phyloP scores from a whole-genome alignment of 2,113 vertebrate species.

The Pomatostomus ruficeps region DNA sequence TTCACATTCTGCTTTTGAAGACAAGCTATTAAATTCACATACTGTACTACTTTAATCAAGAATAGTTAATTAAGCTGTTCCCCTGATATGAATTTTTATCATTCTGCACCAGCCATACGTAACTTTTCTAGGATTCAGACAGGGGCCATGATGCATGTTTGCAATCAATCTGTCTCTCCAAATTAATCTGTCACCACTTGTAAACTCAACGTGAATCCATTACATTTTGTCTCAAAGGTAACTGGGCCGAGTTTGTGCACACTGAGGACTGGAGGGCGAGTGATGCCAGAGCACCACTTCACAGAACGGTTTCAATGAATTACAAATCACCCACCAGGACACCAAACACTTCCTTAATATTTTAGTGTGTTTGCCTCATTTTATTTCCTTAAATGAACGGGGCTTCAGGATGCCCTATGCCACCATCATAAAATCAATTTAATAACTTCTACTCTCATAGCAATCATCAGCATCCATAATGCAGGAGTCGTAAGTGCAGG shows the following conservation, averaged over 20 bases:
- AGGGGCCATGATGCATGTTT: background rate
- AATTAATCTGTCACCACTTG: constrained; percentile 9
- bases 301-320: background rate
- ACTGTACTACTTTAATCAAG: constrained; percentile 42
- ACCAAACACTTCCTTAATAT: background rate
- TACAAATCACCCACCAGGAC: background rate
- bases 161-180: constrained; percentile 10
- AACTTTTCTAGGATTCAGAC: constrained; percentile 3
- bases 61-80: constrained; percentile 51
- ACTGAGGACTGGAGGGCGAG: background rate
- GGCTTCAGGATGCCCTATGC: background rate
- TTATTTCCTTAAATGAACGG: background rate
- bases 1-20: constrained; percentile 29
- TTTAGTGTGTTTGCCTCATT: background rate
- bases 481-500: background rate
- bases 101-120: constrained; percentile 17
- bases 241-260: background rate
- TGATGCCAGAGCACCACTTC: background rate
- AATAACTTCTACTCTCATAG: background rate
- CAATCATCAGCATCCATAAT: background rate
- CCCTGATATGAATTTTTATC: constrained; percentile 29
- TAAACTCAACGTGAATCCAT: background rate
- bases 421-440: background rate
- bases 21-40: constrained; percentile 46
- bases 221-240: background rate